A percentile compares a stretch with the other conserved stretches of the same genome.
Evolutionary conservation across 2,888 invertebrate genomes (phyloP).

Genomic region (Drosophila paramelanica): DNA sequence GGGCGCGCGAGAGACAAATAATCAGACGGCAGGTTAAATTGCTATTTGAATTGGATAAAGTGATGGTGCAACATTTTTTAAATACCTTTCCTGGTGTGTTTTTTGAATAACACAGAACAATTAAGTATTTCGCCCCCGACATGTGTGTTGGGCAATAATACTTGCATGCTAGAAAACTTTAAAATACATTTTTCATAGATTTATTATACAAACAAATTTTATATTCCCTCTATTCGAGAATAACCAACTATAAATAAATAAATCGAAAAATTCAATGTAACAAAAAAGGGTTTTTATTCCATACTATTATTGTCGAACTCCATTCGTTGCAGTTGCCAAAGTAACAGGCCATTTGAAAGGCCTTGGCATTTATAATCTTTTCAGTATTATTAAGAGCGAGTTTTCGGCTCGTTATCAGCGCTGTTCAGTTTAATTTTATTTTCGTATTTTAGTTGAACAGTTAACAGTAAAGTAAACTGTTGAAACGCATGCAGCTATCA

Average conservation of each 20-base stretch:
- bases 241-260: too few species aligned
- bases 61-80: constrained; percentile 11
- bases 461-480: constrained; percentile 66
- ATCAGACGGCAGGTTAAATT: constrained; percentile 35
- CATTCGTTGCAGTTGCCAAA: too few species aligned
- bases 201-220: too few species aligned
- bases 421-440: background rate
- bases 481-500: constrained; percentile 67
- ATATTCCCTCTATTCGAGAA: too few species aligned
- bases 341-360: background rate
- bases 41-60: constrained; percentile 14
- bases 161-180: too few species aligned
- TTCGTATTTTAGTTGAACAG: constrained; percentile 28
- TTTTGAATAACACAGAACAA: constrained; percentile 1
- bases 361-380: background rate
- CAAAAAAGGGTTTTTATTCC: too few species aligned
- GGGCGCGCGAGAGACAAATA: constrained; percentile 33
- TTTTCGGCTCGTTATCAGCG: constrained; percentile 20
- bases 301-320: too few species aligned
- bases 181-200: too few species aligned
- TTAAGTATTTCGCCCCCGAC: background rate
- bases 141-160: too few species aligned
- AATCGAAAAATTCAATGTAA: too few species aligned
- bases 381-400: background rate
- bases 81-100: background rate